phyloP scores from a whole-genome alignment of 1,140 invertebrate species.

The Pseudomyrmex gracilis region DNA sequence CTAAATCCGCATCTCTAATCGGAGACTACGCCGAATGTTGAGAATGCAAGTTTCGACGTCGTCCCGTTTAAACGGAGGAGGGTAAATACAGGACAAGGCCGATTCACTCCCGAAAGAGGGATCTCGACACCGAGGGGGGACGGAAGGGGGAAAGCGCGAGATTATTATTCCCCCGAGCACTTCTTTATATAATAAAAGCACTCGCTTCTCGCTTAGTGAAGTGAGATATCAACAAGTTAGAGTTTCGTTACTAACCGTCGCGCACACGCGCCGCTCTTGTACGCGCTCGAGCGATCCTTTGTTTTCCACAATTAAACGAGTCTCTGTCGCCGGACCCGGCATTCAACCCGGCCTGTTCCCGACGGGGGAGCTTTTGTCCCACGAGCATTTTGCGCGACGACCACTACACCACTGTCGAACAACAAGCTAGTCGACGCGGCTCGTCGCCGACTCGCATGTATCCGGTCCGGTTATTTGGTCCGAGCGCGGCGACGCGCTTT shows the following conservation, averaged over 20 bases:
- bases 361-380: constrained; percentile 26
- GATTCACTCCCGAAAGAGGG: no score
- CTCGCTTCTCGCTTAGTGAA: constrained; percentile 18
- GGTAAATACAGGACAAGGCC: no score
- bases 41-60: constrained; percentile 15
- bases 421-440: background rate
- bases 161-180: constrained; percentile 19
- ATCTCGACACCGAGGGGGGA: background rate
- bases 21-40: background rate
- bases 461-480: background rate
- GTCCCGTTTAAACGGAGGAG: no score
- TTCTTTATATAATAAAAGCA: constrained; percentile 38
- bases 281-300: constrained; percentile 24
- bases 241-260: constrained; percentile 30
- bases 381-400: constrained; percentile 23
- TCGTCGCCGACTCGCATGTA: background rate
- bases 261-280: constrained; percentile 5
- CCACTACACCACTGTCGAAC: background rate
- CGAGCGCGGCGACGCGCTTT: background rate
- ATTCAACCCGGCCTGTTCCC: constrained; percentile 14
- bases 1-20: background rate
- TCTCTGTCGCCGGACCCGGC: background rate
- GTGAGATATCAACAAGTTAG: constrained; percentile 54
- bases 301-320: constrained; percentile 42
- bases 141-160: background rate